Evolutionary conservation across 2,797 vertebrate species (phyloP).

Genomic region (Lophura swinhoii): DNA sequence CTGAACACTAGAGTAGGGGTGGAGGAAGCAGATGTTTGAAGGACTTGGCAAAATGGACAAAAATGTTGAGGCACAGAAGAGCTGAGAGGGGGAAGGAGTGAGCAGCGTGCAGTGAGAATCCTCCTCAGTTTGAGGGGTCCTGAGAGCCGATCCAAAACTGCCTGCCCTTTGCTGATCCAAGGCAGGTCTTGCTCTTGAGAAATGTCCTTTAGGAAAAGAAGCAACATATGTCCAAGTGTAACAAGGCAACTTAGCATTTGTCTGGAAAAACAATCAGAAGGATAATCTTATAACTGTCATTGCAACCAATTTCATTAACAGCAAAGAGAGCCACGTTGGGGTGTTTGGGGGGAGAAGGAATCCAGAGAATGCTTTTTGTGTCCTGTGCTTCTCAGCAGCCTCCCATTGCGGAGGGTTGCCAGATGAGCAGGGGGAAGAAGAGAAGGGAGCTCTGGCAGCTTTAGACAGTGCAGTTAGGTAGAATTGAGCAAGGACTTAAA

Average conservation of each 20-base stretch:
- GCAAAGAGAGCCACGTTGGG: fast-evolving
- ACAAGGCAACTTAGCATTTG: background rate
- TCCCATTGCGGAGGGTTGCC: background rate
- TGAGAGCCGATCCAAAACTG: background rate
- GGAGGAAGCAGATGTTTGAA: constrained; percentile 55
- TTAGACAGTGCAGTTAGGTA: background rate
- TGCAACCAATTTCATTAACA: background rate
- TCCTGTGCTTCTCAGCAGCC: background rate
- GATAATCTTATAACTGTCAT: background rate
- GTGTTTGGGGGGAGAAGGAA: background rate
- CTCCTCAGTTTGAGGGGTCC: background rate
- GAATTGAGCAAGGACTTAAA: background rate
- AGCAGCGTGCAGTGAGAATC: background rate
- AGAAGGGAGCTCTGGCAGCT: background rate
- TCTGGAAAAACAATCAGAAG: constrained; percentile 33
- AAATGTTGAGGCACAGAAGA: constrained; percentile 26
- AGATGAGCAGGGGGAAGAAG: background rate
- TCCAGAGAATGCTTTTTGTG: background rate
- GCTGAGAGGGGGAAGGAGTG: background rate
- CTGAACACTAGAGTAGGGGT: background rate
- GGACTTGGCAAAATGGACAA: constrained; percentile 48
- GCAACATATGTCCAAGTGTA: background rate
- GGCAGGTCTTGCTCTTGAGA: background rate
- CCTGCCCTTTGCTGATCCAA: constrained; percentile 6
- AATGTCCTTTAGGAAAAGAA: constrained; percentile 13